Evolutionary conservation across 2,888 invertebrate genomes (phyloP).

Genomic region (Plebejus argus): DNA sequence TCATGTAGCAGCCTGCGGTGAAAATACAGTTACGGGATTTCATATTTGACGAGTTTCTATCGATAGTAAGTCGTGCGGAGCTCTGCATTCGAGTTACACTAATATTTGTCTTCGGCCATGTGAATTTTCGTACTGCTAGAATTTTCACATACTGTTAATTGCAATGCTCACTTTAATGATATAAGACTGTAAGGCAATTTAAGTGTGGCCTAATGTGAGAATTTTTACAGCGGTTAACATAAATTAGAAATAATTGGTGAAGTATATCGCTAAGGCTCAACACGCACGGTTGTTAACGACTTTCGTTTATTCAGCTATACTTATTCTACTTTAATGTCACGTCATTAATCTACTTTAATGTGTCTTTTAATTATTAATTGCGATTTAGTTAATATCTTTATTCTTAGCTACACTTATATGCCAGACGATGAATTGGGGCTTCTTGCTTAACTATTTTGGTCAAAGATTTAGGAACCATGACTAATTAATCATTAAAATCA

Average conservation of each 20-base stretch:
- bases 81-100: constrained; percentile 54
- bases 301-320: constrained; percentile 14
- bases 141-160: constrained; percentile 69
- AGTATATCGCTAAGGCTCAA: constrained; percentile 5
- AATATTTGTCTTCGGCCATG: constrained; percentile 47
- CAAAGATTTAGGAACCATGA: not conserved
- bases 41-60: constrained; percentile 41
- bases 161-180: constrained; percentile 58
- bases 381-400: not conserved
- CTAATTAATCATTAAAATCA: not conserved
- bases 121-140: constrained; percentile 50
- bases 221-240: constrained; percentile 20
- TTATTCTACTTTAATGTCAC: no score
- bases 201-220: constrained; percentile 16
- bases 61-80: constrained; percentile 39
- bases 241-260: constrained; percentile 19
- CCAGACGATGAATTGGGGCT: not conserved
- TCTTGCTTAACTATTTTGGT: not conserved
- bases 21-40: constrained; percentile 36
- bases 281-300: not conserved
- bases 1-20: constrained; percentile 16
- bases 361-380: constrained; percentile 2
- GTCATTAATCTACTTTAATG: not conserved
- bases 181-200: constrained; percentile 53
- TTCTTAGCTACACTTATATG: not conserved